These are phyloP conservation scores for Drosophila melanosoma DNA, from an alignment of 2,888 invertebrate genomes.

Conservation along the genomic window DNA sequence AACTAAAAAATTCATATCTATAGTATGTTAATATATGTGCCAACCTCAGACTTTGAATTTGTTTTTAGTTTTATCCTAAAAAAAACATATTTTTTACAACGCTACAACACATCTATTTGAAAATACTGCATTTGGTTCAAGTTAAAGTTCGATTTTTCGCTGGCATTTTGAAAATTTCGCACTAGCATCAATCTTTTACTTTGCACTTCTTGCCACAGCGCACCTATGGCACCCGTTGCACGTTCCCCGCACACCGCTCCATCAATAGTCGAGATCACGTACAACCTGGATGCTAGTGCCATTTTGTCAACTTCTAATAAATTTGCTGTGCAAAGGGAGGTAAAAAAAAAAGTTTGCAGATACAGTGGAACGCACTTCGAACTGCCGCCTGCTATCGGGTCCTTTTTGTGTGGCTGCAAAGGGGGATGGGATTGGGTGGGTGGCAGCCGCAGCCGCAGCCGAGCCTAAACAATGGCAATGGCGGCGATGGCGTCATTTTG, in stretches of 20 bases:
- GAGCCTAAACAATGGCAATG: slow-evolving; percentile 54
- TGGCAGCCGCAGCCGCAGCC: not conserved
- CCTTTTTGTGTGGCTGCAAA: not conserved
- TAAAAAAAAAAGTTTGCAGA: slow-evolving; percentile 22
- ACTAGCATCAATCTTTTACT: slow-evolving; percentile 28
- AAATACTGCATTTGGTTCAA: slow-evolving; percentile 1
- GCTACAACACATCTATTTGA: not conserved
- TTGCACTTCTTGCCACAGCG: slow-evolving; percentile 15
- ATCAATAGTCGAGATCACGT: slow-evolving; percentile 54
- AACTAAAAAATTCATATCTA: not conserved
- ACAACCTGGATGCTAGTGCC: slow-evolving; percentile 37
- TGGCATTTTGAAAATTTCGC: slow-evolving; percentile 6
- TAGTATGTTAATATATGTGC: not conserved
- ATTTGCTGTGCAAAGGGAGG: slow-evolving; percentile 38
- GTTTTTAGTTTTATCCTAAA: not conserved
- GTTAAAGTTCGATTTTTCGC: not conserved
- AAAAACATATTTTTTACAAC: not conserved
- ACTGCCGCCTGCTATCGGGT: slow-evolving; percentile 16
- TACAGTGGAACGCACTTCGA: slow-evolving; percentile 53
- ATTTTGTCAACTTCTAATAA: slow-evolving; percentile 69
- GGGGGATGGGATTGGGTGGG: not conserved
- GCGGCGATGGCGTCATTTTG: slow-evolving; percentile 63
- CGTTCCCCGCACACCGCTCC: slow-evolving; percentile 1
- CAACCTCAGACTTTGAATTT: not conserved
- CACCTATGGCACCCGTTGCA: not conserved